Base-by-base conservation (phyloP, 2,888 invertebrate species). In the Polyommatus iphigenia region DNA sequence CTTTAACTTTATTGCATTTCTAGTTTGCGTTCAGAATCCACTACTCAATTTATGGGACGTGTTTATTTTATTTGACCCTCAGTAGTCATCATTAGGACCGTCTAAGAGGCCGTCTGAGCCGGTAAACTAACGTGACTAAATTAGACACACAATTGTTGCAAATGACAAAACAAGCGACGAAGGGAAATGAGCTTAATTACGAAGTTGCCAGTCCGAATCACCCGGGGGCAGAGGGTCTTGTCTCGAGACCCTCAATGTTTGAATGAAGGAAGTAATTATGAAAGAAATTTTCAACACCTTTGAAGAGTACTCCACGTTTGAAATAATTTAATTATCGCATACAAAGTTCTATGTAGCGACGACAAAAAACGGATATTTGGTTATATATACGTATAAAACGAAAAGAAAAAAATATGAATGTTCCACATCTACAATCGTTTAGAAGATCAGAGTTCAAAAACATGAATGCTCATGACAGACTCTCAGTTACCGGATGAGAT, bases 151-250 rank as follows among this genome's bases (percentile, higher is more conserved):
- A 88, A 89, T 88, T 89, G 86, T 86, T 85, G 83, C 83, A 87
- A 88, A 89, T 86, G 86, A 89, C 87, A 87, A 88, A 90, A 90
- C 90, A 90, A 89, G 86, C 83, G 83, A 83, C 86, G 88, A 86
- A 90, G 85, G 89, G 87, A 92, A 92, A 93, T 92, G 89, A 91
- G 92, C 91, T 91, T 91, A 92, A 92, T 92, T 91, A 93, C 88
- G 87, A 87, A 90, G 89, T 91, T 90, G 88, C 86, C 83, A 86
- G 91, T 89, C 88, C 87, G 84, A 88, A 85, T 88, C 88, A 86
- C 86, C 87, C 85, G 86, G 88, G 87, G 87, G 85, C 86, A 84
- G 84, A 83, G 87, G 87, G 87, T 85, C 85, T 85, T 83, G 87
- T 85, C 85, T 85, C 83, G 85, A 89, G 88, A 87, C 88, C 88